Evolutionary conservation across 2,888 invertebrate genomes (phyloP), one percentile per base, ranked within the genome.

Genomic region (Lepetodrilus schrolli): DNA sequence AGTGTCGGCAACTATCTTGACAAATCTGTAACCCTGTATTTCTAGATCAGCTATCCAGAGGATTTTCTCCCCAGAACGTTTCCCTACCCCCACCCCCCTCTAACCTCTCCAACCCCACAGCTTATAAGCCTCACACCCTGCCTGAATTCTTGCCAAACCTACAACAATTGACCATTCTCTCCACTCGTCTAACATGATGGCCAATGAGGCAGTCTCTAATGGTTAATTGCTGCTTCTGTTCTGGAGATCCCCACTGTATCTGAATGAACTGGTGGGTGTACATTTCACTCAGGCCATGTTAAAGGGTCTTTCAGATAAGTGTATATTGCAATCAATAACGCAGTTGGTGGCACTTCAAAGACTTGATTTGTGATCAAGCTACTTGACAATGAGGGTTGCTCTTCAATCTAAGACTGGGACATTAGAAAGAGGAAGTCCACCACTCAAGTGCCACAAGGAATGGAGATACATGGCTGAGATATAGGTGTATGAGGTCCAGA

Each of bases 401-500:
- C 30, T 34, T 30, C 34, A 30, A 58, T 58, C 58, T 58, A 26
- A 23, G 26, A 13, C 58, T 30, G 4, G 10, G 26, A 7, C 58
- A 30, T 17, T 43, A 30, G 26, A 23, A 30, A 30, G 30, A 58
- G 58, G 58, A 58, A 58, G 26, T 30, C 58, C n/a, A 30, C 26
- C 26, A 30, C 58, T 58, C 30, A 26, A 26, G 26, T 58, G 34
- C 26, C 58, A 30, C 5, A 17, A 30, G 17, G 26, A 58, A 58
- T 58, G 58, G 58, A 58, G 58, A 58, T 58, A 21, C 58, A 58
- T 58, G 58, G 58, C 58, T 30, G 7, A 7, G 17, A 30, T 58
- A n/a, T n/a, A 8, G 30, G 34, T 17, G 58, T 17, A 58, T 34
- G n/a, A 17, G 58, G 58, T 58, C 58, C 26, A 30, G 17, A 23